Percentiles rank a stretch among this genome's conserved stretches.
Evolutionary conservation across 2,113 vertebrate species (phyloP).

Genomic region (Acinonyx jubatus): DNA sequence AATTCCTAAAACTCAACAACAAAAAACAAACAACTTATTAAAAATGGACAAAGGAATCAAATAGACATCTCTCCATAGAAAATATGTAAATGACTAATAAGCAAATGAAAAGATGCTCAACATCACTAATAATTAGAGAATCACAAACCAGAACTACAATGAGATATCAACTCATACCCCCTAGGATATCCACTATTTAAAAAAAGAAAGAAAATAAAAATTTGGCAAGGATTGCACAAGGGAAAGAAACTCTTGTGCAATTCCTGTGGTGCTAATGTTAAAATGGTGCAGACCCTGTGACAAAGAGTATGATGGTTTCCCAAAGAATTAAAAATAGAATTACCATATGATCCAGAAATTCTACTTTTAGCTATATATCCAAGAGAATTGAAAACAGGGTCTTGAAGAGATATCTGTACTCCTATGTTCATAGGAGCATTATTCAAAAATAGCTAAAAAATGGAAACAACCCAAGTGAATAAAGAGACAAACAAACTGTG

Average conservation of each 20-base stretch:
- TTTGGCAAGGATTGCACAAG: neutral
- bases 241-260: neutral
- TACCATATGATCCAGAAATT: neutral
- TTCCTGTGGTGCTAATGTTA: neutral
- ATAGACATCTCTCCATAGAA: neutral
- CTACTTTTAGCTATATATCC: neutral
- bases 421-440: neutral
- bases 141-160: neutral
- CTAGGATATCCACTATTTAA: neutral
- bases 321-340: neutral
- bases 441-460: neutral
- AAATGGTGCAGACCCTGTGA: neutral
- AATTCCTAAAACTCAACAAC: neutral
- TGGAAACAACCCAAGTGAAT: neutral
- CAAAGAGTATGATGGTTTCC: neutral
- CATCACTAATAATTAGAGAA: neutral
- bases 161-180: neutral
- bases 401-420: neutral
- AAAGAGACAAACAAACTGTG: neutral
- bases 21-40: neutral
- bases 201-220: neutral
- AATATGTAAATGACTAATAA: neutral
- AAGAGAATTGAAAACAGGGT: neutral
- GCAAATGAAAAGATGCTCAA: neutral
- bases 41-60: neutral